Conservation (phyloP, 2,888 invertebrate species). For the Willowsia nigromaculata region DNA sequence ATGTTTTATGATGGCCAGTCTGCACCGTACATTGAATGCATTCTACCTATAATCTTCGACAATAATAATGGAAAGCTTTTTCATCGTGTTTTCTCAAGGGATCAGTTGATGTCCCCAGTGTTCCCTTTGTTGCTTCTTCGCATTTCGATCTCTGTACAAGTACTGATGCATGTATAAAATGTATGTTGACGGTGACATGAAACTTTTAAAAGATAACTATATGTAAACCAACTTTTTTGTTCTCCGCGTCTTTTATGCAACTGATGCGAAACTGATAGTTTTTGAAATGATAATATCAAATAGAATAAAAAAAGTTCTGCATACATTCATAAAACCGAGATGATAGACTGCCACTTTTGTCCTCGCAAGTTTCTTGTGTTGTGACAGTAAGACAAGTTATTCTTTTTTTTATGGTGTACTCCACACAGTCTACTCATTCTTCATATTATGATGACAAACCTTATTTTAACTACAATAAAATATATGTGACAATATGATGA, state of each 20-base stretch:
- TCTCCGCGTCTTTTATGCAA: background rate
- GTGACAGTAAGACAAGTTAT: slow-evolving; percentile 12
- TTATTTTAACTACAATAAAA: slow-evolving; percentile 37
- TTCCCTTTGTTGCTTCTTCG: slow-evolving; percentile 46
- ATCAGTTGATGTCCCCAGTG: slow-evolving; percentile 56
- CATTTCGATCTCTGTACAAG: background rate
- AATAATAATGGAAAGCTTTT: background rate
- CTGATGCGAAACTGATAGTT: background rate
- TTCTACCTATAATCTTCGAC: background rate
- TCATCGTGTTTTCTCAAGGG: background rate
- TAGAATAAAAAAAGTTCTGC: background rate
- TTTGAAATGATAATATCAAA: background rate
- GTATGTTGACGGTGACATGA: background rate
- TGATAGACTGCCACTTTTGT: background rate
- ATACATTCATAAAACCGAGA: background rate
- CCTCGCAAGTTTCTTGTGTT: too few relatives aligned
- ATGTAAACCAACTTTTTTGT: background rate
- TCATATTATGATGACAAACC: slow-evolving; percentile 17
- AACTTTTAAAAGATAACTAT: background rate
- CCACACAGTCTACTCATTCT: background rate
- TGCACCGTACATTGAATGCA: too few relatives aligned
- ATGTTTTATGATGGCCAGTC: too few relatives aligned
- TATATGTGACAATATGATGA: slow-evolving; percentile 15
- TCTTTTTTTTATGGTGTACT: background rate
- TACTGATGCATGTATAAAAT: background rate